Conservation (phyloP, 2,113 vertebrate genomes). For the Xiphophorus couchianus region DNA sequence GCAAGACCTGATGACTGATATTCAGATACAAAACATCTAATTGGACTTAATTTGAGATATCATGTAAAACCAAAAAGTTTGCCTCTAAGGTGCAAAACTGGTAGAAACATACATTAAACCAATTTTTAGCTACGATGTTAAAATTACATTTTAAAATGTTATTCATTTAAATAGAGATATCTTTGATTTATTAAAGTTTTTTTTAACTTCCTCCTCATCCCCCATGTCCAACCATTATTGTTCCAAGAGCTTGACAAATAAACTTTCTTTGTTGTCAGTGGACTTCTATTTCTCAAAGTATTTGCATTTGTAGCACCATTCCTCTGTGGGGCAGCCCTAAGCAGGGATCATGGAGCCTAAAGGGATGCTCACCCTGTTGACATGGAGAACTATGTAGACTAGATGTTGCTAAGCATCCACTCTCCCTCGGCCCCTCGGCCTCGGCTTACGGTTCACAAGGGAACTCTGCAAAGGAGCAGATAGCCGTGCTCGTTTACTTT, state of each 20-base stretch:
- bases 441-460: conserved; percentile 49
- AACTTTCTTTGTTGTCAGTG: neutral
- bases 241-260: neutral
- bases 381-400: conserved; percentile 66
- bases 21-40: neutral
- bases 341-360: conserved; percentile 39
- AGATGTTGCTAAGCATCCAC: conserved; percentile 75
- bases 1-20: neutral
- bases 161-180: too few species aligned
- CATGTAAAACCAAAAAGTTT: neutral
- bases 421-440: conserved; percentile 37
- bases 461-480: conserved; percentile 39
- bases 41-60: neutral
- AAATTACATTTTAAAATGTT: too few species aligned
- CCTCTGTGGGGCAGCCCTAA: conserved; percentile 10
- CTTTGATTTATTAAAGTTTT: too few species aligned
- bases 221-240: neutral
- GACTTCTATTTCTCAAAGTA: neutral
- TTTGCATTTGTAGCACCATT: conserved; percentile 26
- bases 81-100: neutral
- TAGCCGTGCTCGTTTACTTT: conserved; percentile 42
- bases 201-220: too few species aligned
- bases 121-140: too few species aligned
- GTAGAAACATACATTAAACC: neutral
- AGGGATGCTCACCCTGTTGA: conserved; percentile 65